Base-by-base conservation (phyloP, 2,113 vertebrate genomes). In the Otolemur garnettii region DNA sequence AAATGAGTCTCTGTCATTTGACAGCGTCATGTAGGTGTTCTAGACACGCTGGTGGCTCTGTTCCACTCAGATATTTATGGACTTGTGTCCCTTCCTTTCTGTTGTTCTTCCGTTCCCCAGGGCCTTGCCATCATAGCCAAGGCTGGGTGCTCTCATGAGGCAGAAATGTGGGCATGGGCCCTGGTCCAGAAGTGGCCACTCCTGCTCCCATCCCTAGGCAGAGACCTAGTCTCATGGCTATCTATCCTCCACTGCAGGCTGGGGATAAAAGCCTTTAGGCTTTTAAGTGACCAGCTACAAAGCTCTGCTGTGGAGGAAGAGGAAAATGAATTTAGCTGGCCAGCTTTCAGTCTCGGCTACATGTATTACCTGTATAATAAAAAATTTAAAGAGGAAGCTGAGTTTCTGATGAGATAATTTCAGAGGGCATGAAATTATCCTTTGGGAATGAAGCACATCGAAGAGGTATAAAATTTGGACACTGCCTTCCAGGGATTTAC, bases 301-400 rank as follows among this genome's bases (percentile, higher is more conserved):
- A 3, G 1, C 66, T 86, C 10, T 53, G 18, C 53, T 60, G 11
- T 9, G 2, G 74, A 85, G 42, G 69, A 30, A 55, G 66, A 75
- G 89, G 94, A 84, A 94, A 60, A 87, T 95, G 75, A 91, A 82
- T 85, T 93, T 82, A 82, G 45, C 42, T 59, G 64, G 35, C 26
- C 13, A 45, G 53, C 28, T 85, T 45, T 75, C 69, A 50, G 35
- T 50, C 21, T 57, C 60, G 72, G 74, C 78, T 75, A 30, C 82
- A 72, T 50, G 13, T 83, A 42, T 94, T 33, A 71, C 85, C 78
- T 28, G 9, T 33, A 53, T 68, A 81, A 84, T 79, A 19, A 17
- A 28, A 78, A 77, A 50, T 19, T 72, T 45, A 38, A 62, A 87
- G 92, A 79, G 42, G 35, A 66, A 55, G 15, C 71, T 59, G 88